A percentile compares a stretch with the other conserved stretches of the same genome.
phyloP scores from a whole-genome alignment of 2,113 vertebrate genomes.

The Labeo rohita region DNA sequence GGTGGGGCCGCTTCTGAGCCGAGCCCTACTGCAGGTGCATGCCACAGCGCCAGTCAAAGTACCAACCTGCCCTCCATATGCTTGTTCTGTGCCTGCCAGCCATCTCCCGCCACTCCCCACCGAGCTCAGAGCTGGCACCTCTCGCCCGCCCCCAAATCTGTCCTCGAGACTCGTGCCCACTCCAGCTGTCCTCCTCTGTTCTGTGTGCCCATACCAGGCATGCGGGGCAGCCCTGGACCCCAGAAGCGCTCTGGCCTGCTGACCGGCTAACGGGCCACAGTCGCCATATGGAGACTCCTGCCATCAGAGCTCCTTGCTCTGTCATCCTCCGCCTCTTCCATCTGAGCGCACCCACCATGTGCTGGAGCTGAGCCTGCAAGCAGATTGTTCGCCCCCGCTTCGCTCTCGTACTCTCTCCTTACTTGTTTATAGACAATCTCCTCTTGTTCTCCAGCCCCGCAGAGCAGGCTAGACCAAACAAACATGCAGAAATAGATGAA shows the following conservation, averaged over 20 bases:
- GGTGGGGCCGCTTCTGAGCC: conserved; percentile 57
- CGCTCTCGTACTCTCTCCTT: neutral
- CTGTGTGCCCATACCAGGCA: conserved; percentile 46
- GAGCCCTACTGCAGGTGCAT: conserved; percentile 80
- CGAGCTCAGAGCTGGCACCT: conserved; percentile 67
- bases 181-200: conserved; percentile 47
- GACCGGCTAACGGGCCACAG: conserved; percentile 48
- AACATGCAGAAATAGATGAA: conserved; percentile 39
- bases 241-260: conserved; percentile 15
- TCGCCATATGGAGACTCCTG: conserved; percentile 57
- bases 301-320: conserved; percentile 30
- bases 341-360: conserved; percentile 29
- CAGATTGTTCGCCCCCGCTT: conserved; percentile 26
- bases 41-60: conserved; percentile 76
- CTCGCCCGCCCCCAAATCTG: conserved; percentile 70
- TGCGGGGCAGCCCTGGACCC: conserved; percentile 49
- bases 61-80: conserved; percentile 85
- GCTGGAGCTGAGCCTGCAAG: conserved; percentile 27
- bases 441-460: conserved; percentile 30
- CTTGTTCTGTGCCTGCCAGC: conserved; percentile 80
- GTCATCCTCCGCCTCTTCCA: conserved; percentile 36
- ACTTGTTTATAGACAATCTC: neutral
- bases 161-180: conserved; percentile 56
- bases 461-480: conserved; percentile 51
- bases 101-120: conserved; percentile 78